Conservation (phyloP, 2,113 vertebrate genomes). For the Crotalus helleri region DNA sequence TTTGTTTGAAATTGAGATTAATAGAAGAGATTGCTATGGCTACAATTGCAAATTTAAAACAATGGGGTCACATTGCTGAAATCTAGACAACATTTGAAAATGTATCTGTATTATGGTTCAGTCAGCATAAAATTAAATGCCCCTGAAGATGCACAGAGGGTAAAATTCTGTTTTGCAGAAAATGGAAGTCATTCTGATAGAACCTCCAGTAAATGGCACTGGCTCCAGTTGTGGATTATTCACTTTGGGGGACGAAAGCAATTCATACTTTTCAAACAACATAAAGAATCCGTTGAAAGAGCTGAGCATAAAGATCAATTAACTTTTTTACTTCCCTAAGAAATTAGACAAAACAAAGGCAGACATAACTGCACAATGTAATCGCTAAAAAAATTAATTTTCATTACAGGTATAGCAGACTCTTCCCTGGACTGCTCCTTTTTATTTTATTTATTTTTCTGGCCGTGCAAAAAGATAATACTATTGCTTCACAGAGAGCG, state of each 20-base stretch:
- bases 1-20: neutral
- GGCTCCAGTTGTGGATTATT: conserved; percentile 17
- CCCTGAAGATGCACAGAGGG: neutral
- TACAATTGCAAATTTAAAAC: neutral
- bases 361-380: conserved; percentile 37
- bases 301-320: conserved; percentile 41
- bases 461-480: conserved; percentile 58
- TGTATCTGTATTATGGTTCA: neutral
- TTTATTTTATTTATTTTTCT: conserved; percentile 24
- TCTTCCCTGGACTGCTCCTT: conserved; percentile 38
- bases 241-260: neutral
- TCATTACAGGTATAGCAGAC: conserved; percentile 37
- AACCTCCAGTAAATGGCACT: conserved; percentile 13
- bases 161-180: conserved; percentile 4
- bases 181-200: neutral
- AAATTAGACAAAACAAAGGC: conserved; percentile 61
- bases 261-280: conserved; percentile 22
- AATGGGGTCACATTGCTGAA: neutral
- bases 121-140: neutral
- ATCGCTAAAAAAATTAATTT: conserved; percentile 45
- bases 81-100: neutral
- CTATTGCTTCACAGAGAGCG: conserved; percentile 49
- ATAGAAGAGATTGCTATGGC: neutral
- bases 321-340: conserved; percentile 50
- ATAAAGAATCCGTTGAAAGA: conserved; percentile 8